These are phyloP conservation scores for Tylochromis polylepis DNA, from an alignment of 2,113 vertebrate species.

Conservation along the genomic window DNA sequence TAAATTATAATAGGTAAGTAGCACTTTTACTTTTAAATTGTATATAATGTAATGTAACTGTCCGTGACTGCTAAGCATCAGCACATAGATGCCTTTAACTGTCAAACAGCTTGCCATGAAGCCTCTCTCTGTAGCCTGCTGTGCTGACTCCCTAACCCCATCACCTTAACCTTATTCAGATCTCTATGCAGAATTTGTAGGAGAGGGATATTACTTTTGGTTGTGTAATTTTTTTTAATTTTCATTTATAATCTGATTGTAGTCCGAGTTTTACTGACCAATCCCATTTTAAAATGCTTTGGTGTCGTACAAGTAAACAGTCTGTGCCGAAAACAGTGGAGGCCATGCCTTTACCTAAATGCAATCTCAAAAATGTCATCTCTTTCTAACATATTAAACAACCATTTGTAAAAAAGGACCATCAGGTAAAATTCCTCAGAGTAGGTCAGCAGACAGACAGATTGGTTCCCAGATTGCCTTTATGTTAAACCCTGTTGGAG, in stretches of 20 bases:
- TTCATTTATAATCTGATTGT: neutral
- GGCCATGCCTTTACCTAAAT: neutral
- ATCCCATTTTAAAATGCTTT: rapidly evolving
- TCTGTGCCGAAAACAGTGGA: neutral
- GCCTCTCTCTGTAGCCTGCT: neutral
- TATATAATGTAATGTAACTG: neutral
- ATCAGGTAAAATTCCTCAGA: neutral
- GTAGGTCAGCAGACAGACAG: neutral
- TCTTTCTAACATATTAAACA: neutral
- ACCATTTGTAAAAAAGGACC: neutral
- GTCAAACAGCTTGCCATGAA: neutral
- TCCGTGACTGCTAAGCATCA: neutral
- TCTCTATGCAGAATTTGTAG: neutral
- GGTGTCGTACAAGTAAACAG: neutral
- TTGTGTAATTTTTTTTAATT: neutral
- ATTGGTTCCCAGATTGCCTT: neutral
- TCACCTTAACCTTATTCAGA: neutral
- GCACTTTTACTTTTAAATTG: neutral
- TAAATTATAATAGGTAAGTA: neutral
- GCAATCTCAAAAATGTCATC: neutral
- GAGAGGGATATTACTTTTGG: neutral
- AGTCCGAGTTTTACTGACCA: neutral
- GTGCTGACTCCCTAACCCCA: neutral
- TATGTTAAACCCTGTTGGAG: neutral
- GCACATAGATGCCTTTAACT: neutral